Evolutionary conservation across 2,888 invertebrate species (phyloP).

Genomic region (Cabera pusaria): DNA sequence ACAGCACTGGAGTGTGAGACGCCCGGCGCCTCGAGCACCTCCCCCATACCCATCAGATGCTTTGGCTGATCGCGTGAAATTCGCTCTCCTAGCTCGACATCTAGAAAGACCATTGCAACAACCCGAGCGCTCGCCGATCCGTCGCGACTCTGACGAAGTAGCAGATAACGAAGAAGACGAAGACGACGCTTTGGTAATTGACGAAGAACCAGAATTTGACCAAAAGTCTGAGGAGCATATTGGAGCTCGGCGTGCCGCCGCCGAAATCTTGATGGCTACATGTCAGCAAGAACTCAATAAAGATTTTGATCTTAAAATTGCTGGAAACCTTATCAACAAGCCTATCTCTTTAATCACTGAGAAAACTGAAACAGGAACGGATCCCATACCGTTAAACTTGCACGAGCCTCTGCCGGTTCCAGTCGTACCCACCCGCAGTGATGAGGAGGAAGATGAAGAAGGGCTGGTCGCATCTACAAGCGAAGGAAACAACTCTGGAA

Average conservation of each 20-base stretch:
- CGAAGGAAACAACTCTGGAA: constrained; percentile 92
- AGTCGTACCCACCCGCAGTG: constrained; percentile 75
- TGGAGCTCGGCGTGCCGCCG: constrained; percentile 82
- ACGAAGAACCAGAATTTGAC: constrained; percentile 81
- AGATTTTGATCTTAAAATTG: constrained; percentile 80
- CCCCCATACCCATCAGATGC: constrained; percentile 64
- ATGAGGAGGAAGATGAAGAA: constrained; percentile 90
- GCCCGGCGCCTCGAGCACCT: constrained; percentile 76
- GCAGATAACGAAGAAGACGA: constrained; percentile 86
- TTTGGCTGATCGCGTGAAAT: constrained; percentile 83
- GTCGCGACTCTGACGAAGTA: constrained; percentile 81
- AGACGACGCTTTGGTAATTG: constrained; percentile 87
- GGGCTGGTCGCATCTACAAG: constrained; percentile 91
- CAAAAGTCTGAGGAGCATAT: constrained; percentile 58
- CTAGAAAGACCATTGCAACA: constrained; percentile 84
- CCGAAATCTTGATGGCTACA: constrained; percentile 82
- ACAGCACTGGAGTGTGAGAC: constrained; percentile 92
- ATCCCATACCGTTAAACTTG: constrained; percentile 54
- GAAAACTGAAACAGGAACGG: constrained; percentile 72
- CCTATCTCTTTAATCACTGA: constrained; percentile 54
- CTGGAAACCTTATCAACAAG: constrained; percentile 83
- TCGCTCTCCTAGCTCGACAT: constrained; percentile 91
- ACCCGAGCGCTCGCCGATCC: constrained; percentile 63
- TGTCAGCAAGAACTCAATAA: constrained; percentile 72
- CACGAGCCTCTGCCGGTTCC: constrained; percentile 93